Evolutionary conservation across 2,797 vertebrate species (phyloP).

Genomic region (Bucorvus abyssinicus): DNA sequence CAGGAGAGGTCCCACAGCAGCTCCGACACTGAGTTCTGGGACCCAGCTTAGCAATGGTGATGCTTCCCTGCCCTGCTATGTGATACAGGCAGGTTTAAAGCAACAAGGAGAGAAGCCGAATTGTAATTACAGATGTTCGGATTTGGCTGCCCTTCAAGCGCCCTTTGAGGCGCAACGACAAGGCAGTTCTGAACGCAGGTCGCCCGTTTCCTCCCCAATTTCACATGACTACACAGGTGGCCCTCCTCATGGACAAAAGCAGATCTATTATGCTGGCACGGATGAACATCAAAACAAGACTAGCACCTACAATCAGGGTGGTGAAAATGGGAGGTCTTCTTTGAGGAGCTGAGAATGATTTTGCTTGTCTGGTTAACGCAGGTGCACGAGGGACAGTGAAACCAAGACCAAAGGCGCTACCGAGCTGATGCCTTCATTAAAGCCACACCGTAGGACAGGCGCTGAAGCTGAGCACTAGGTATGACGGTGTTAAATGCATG

Average conservation of each 20-base stretch:
- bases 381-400: background rate
- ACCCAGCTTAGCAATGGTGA: background rate
- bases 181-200: background rate
- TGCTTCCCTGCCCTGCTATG: accelerated
- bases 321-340: background rate
- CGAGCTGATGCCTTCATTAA: accelerated
- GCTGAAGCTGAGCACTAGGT: background rate
- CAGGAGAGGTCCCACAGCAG: background rate
- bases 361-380: background rate
- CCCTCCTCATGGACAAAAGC: background rate
- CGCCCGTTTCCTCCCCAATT: accelerated
- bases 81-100: background rate
- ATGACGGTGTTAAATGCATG: background rate
- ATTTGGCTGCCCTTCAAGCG: background rate
- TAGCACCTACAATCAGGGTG: background rate
- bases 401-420: accelerated
- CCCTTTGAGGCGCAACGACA: accelerated
- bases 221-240: background rate
- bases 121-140: background rate
- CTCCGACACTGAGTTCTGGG: background rate
- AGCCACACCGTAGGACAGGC: accelerated
- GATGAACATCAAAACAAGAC: background rate
- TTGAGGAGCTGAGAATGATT: background rate
- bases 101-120: background rate
- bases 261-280: background rate